A percentile compares a stretch with the other conserved stretches of the same genome.
phyloP scores from a whole-genome alignment of 1,140 invertebrate species.

The Sinonovacula constricta region DNA sequence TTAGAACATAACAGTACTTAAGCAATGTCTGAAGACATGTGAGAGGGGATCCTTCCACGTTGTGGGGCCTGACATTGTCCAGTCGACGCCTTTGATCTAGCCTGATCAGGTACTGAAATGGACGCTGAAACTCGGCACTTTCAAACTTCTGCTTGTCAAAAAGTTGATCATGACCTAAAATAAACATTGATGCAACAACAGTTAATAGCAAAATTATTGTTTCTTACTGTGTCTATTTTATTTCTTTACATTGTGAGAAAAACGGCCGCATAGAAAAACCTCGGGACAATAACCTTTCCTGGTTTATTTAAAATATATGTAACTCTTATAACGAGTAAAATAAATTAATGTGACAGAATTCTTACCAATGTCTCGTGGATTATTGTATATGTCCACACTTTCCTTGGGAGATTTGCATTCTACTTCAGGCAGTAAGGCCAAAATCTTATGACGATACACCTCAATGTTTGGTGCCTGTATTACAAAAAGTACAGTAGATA shows the following conservation, averaged over 20 bases:
- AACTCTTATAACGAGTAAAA: no score
- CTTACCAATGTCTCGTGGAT: not conserved
- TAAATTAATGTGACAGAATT: no score
- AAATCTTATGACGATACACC: constrained; percentile 51
- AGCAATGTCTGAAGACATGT: constrained; percentile 22
- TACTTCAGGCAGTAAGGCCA: constrained; percentile 57
- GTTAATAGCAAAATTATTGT: not conserved
- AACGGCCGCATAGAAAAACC: not conserved
- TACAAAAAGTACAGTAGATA: no score
- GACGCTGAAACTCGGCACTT: constrained; percentile 29
- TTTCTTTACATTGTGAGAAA: not conserved
- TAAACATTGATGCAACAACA: not conserved
- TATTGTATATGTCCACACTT: constrained; percentile 55
- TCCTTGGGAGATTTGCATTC: constrained; percentile 64
- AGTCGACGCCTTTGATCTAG: constrained; percentile 19
- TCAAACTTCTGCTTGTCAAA: constrained; percentile 36
- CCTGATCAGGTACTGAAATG: constrained; percentile 31
- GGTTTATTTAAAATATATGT: no score
- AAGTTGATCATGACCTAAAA: constrained; percentile 28
- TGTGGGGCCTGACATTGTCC: not conserved
- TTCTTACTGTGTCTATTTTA: not conserved
- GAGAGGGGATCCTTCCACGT: constrained; percentile 11
- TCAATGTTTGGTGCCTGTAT: not conserved
- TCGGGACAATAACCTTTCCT: not conserved
- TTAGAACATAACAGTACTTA: no score